These are phyloP conservation scores for Micromussa lordhowensis DNA, from an alignment of 92 coral and sea anemone genomes.

Conservation along the genomic window DNA sequence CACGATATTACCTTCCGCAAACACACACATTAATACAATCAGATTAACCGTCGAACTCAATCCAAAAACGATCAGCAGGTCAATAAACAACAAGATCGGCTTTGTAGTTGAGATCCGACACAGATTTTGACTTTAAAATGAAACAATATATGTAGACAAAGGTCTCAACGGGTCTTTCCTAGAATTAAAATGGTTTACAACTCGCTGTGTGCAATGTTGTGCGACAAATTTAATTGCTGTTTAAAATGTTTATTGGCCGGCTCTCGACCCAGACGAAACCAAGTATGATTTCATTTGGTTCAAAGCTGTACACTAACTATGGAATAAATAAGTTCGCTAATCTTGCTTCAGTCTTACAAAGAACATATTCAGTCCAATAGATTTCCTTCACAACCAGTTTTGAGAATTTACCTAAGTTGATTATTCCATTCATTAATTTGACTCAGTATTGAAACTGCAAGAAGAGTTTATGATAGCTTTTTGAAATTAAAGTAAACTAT, in stretches of 20 bases:
- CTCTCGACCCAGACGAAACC: neutral
- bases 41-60: neutral
- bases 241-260: neutral
- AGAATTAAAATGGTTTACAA: neutral
- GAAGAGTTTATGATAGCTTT: neutral
- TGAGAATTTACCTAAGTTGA: neutral
- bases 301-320: neutral
- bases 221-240: neutral
- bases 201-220: neutral
- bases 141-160: slow-evolving; percentile 2
- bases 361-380: neutral
- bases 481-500: neutral
- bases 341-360: neutral
- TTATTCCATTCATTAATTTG: neutral
- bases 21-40: slow-evolving; percentile 7
- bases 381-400: neutral
- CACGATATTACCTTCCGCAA: slow-evolving; percentile 25
- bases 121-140: slow-evolving; percentile 8
- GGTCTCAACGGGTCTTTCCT: neutral
- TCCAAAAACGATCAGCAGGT: neutral
- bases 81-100: neutral
- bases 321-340: neutral
- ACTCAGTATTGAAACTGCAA: neutral
- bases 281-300: neutral
- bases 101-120: neutral